These are phyloP conservation scores for Plestiodon gilberti DNA, from an alignment of 2,113 vertebrate genomes.

Conservation along the genomic window DNA sequence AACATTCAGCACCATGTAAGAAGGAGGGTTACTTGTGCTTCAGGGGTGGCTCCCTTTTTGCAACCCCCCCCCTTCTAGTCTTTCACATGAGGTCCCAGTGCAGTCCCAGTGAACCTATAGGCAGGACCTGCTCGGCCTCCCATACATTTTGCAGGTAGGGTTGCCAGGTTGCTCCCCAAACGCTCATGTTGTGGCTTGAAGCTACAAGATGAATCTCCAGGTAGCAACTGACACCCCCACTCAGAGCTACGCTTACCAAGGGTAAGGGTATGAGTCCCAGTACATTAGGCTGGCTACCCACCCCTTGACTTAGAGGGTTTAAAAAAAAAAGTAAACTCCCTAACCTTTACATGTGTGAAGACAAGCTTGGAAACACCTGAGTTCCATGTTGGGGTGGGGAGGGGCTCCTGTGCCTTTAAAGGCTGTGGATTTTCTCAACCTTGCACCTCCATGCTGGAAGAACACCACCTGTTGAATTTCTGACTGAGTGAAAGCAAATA, in stretches of 20 bases:
- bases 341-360: neutral
- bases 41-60: neutral
- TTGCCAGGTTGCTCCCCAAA: neutral
- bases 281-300: too few species aligned
- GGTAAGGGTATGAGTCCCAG: neutral
- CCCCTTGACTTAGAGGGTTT: too few species aligned
- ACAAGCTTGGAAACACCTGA: neutral
- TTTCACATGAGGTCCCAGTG: neutral
- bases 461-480: neutral
- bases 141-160: neutral
- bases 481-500: neutral
- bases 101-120: neutral
- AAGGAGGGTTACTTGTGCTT: neutral
- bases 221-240: neutral
- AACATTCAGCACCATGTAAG: constrained; percentile 49
- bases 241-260: neutral
- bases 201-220: neutral
- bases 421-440: neutral
- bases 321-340: too few species aligned
- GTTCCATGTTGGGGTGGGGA: neutral
- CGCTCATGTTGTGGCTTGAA: neutral
- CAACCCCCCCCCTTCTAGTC: neutral
- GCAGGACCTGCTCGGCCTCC: neutral
- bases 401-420: neutral
- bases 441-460: neutral